A percentile compares a stretch with the other conserved stretches of the same genome.
These are phyloP conservation scores for Larimichthys crocea DNA, from an alignment of 2,113 vertebrate genomes.

Conservation along the genomic window DNA sequence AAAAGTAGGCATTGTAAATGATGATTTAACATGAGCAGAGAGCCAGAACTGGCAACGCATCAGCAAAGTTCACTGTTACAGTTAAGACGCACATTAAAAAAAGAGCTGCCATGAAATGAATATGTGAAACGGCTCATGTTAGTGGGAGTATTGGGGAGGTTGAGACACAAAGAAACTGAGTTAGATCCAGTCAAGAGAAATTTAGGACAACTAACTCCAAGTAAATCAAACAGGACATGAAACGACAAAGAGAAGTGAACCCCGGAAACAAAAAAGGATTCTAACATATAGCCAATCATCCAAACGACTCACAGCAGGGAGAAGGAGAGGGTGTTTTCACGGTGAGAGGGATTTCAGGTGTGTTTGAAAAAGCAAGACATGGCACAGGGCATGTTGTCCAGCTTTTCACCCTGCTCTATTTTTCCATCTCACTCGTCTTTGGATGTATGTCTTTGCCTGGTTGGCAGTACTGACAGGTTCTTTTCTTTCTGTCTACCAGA, in stretches of 20 bases:
- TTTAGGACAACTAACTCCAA: conserved; percentile 7
- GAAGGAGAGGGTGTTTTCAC: not conserved
- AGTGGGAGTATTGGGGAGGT: conserved; percentile 16
- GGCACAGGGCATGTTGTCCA: conserved; percentile 11
- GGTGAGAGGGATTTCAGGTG: conserved; percentile 1
- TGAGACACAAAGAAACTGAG: conserved; percentile 27
- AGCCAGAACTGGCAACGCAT: not conserved
- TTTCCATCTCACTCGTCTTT: conserved; percentile 22
- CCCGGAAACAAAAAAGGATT: conserved; percentile 2
- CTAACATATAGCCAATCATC: not conserved
- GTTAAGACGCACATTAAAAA: not conserved
- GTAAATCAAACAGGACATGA: not conserved
- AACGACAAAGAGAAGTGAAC: not conserved
- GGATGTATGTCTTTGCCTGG: conserved; percentile 26
- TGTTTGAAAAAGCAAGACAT: conserved; percentile 25
- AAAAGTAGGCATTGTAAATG: not conserved
- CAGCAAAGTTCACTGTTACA: conserved; percentile 17
- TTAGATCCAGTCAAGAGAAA: conserved; percentile 8
- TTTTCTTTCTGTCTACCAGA: conserved; percentile 31
- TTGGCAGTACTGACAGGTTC: conserved; percentile 42
- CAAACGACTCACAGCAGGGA: conserved; percentile 6
- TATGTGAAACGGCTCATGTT: conserved; percentile 24
- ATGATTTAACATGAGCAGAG: conserved; percentile 9
- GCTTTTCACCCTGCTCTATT: conserved; percentile 9
- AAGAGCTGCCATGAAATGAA: not conserved